A percentile compares a stretch with the other conserved stretches of the same genome.
phyloP scores from a whole-genome alignment of 2,113 vertebrate species.

The Sphyrna mokarran region DNA sequence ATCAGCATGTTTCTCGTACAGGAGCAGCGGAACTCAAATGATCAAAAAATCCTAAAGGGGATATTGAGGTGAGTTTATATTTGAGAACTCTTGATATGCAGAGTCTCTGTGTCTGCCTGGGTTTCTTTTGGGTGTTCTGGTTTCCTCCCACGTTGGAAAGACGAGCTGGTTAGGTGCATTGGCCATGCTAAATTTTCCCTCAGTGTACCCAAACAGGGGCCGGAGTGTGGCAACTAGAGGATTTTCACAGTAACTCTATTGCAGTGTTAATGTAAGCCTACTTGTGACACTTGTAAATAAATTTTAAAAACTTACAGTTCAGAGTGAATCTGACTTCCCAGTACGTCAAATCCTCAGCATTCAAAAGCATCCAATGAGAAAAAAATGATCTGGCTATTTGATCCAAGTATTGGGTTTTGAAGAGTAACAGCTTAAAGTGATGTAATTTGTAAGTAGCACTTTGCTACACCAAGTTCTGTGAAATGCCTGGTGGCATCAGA shows the following conservation, averaged over 20 bases:
- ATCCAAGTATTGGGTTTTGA: background rate
- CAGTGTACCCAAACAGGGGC: no score
- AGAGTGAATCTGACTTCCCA: background rate
- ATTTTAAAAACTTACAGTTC: background rate
- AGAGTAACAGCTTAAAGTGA: background rate
- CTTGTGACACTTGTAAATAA: no score
- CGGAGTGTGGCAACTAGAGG: no score
- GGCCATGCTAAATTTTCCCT: no score
- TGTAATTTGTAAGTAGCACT: background rate
- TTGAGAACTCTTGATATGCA: background rate
- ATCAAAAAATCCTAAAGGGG: background rate
- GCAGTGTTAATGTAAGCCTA: no score
- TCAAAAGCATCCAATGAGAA: background rate
- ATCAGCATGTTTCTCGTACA: no score
- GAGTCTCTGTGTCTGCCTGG: no score
- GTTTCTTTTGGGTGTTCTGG: no score
- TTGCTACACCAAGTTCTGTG: background rate
- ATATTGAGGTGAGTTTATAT: background rate
- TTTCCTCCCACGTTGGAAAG: no score
- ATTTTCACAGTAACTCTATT: no score
- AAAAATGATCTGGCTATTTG: slow-evolving; percentile 4
- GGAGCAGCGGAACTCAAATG: background rate
- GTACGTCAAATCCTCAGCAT: background rate
- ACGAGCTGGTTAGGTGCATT: no score
- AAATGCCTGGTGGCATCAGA: background rate